Percentiles rank a stretch among this genome's conserved stretches.
Conservation (phyloP, 2,113 vertebrate species). For the Bubalus kerabau region DNA sequence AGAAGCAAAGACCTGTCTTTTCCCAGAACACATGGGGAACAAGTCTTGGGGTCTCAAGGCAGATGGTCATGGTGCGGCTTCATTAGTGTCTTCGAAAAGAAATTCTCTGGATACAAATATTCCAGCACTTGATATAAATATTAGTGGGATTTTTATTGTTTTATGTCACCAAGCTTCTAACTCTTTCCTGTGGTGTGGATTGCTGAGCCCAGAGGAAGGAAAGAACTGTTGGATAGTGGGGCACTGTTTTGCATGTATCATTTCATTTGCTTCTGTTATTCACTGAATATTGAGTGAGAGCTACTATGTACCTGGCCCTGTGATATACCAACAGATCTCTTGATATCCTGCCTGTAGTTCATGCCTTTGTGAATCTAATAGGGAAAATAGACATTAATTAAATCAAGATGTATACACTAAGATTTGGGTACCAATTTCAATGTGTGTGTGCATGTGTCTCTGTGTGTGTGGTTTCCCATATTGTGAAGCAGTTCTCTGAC, state of each 20-base stretch:
- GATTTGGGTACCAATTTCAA: neutral
- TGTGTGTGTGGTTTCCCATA: neutral
- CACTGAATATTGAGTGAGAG: neutral
- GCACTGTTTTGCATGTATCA: neutral
- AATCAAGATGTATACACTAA: neutral
- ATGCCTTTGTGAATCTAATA: neutral
- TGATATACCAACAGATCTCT: neutral
- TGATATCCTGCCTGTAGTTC: neutral
- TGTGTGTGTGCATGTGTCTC: accelerated
- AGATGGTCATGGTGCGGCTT: neutral
- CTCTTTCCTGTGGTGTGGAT: neutral
- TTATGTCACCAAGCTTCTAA: neutral
- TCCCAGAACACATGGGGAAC: neutral
- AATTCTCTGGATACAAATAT: neutral
- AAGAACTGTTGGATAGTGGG: neutral
- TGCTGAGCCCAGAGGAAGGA: neutral
- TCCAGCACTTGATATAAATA: neutral
- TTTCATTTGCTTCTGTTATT: neutral
- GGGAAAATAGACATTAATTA: neutral
- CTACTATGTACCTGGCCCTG: neutral
- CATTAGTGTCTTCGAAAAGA: neutral
- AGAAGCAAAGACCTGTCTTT: neutral
- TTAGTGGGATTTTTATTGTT: neutral
- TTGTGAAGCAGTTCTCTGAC: neutral
- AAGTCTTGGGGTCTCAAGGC: neutral